These are phyloP conservation scores for Pseudococcus longispinus DNA, from an alignment of 2,888 invertebrate species.

Conservation along the genomic window DNA sequence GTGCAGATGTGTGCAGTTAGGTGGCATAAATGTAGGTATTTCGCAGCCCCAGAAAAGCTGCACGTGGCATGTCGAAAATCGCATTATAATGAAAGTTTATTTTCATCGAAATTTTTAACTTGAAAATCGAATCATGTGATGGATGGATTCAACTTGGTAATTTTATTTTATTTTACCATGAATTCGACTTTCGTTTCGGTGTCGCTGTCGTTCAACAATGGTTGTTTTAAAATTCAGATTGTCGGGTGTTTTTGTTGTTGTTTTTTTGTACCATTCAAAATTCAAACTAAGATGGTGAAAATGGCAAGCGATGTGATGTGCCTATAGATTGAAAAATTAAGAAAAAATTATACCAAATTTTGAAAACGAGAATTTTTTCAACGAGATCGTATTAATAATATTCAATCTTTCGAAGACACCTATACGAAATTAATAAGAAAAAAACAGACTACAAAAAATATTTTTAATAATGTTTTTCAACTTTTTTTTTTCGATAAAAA, in stretches of 20 bases:
- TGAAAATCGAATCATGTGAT: constrained; percentile 14
- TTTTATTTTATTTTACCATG: neutral
- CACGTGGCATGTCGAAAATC: constrained; percentile 19
- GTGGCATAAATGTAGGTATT: neutral
- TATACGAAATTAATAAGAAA: neutral
- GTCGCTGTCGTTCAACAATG: neutral
- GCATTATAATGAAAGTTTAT: constrained; percentile 24
- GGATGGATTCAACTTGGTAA: constrained; percentile 7
- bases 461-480: neutral
- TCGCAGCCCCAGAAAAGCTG: neutral
- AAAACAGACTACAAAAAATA: neutral
- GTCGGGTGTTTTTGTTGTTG: neutral
- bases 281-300: neutral
- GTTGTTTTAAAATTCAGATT: neutral
- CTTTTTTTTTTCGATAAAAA: neutral
- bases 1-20: neutral
- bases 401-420: neutral
- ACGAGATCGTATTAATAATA: too few species aligned
- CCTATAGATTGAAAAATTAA: neutral
- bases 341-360: neutral
- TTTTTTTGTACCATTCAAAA: neutral
- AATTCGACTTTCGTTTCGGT: neutral
- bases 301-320: neutral
- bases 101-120: constrained; percentile 24
- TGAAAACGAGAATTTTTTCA: neutral